Percentiles rank a stretch among this genome's conserved stretches.
Conservation (phyloP, 64 coral and sea anemone species). For the Montipora sp. region DNA sequence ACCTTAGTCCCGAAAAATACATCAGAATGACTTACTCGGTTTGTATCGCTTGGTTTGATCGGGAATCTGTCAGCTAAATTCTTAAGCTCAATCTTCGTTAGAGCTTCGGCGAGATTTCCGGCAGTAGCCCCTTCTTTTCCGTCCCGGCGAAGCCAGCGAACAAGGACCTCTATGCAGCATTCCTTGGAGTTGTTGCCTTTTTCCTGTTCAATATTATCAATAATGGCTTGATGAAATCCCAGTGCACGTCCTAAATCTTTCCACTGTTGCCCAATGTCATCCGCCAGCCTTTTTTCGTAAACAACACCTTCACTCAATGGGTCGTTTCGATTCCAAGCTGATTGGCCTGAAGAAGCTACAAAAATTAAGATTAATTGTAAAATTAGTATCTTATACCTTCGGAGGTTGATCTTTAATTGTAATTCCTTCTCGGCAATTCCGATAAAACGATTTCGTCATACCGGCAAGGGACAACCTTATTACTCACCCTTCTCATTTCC, state of each 20-base stretch:
- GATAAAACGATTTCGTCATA: too few species aligned
- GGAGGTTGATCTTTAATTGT: too few species aligned
- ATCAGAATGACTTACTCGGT: not conserved
- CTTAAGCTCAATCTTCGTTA: not conserved
- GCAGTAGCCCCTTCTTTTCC: slow-evolving; percentile 1
- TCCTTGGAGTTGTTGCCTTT: not conserved
- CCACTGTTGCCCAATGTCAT: not conserved
- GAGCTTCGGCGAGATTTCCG: slow-evolving; percentile 3
- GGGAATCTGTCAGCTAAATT: slow-evolving; percentile 11
- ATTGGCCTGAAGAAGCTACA: not conserved
- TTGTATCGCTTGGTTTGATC: not conserved
- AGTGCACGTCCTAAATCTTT: not conserved
- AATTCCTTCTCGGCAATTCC: too few species aligned
- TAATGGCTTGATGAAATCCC: not conserved
- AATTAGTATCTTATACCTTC: too few species aligned
- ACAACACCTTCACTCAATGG: not conserved
- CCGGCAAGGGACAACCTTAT: too few species aligned
- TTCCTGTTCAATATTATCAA: not conserved
- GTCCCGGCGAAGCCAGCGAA: not conserved
- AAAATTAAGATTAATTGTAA: not conserved
- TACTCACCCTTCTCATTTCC: too few species aligned
- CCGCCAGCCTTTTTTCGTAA: not conserved
- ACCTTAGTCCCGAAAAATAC: too few species aligned
- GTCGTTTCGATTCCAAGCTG: not conserved
- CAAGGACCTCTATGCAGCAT: not conserved